Conservation (phyloP, 2,797 vertebrate species). For the Odontamblyopus lacepedii region DNA sequence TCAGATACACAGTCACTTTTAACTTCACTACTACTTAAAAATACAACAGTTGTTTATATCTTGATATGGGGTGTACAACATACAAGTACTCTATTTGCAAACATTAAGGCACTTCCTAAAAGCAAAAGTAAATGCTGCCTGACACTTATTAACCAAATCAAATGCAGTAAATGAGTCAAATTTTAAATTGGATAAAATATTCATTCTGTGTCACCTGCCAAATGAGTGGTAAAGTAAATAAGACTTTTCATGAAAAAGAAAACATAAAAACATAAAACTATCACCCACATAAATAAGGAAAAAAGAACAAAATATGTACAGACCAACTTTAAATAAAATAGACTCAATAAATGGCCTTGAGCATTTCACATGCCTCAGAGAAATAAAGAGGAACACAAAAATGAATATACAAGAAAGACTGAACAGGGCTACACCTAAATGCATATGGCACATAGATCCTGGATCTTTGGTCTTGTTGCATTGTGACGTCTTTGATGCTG, state of each 20-base stretch:
- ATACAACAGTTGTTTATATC: neutral
- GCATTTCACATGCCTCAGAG: slow-evolving; percentile 62
- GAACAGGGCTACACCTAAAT: slow-evolving; percentile 25
- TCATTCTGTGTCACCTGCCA: slow-evolving; percentile 48
- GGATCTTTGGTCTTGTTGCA: slow-evolving; percentile 54
- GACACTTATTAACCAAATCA: neutral
- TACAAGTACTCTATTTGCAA: slow-evolving; percentile 10
- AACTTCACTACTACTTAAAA: neutral
- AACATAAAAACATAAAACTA: slow-evolving; percentile 39
- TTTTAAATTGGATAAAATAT: slow-evolving; percentile 24
- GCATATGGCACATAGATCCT: slow-evolving; percentile 60
- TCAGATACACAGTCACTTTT: slow-evolving; percentile 1
- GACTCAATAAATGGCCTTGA: slow-evolving; percentile 53
- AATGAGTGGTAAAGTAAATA: slow-evolving; percentile 46
- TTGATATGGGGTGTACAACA: neutral
- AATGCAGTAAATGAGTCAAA: neutral
- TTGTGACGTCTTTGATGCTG: slow-evolving; percentile 30
- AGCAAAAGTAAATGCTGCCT: neutral
- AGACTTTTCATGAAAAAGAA: slow-evolving; percentile 55
- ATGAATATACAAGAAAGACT: slow-evolving; percentile 20
- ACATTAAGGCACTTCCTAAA: neutral
- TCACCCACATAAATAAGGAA: slow-evolving; percentile 81
- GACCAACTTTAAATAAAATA: slow-evolving; percentile 77
- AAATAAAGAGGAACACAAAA: slow-evolving; percentile 24
- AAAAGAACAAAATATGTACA: slow-evolving; percentile 73